Conservation (phyloP, 1,140 invertebrate genomes). For the Hylyphantes graminicola region DNA sequence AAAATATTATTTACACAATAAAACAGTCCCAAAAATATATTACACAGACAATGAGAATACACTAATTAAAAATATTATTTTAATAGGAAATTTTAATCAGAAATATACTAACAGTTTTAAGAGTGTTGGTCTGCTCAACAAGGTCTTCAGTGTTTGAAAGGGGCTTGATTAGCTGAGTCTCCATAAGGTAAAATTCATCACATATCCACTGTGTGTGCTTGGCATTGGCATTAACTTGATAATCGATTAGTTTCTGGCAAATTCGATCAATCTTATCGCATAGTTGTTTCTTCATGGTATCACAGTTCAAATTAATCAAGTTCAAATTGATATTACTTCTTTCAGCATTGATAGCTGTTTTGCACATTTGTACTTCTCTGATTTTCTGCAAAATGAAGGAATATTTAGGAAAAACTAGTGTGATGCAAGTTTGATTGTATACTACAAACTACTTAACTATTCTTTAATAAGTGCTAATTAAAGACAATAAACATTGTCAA, state of each 20-base stretch:
- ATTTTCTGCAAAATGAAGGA: constrained; percentile 37
- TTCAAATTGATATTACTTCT: constrained; percentile 43
- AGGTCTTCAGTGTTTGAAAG: constrained; percentile 47
- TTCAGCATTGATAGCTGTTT: constrained; percentile 8
- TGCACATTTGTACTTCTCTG: constrained; percentile 28
- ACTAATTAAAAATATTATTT: not conserved
- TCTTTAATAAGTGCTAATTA: no score
- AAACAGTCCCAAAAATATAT: not conserved
- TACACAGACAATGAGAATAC: not conserved
- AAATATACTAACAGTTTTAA: constrained; percentile 42
- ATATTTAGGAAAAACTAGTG: not conserved
- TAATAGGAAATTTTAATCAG: not conserved
- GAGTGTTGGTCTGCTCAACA: constrained; percentile 16
- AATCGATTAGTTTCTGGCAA: constrained; percentile 32
- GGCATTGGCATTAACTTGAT: constrained; percentile 37
- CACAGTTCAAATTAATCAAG: constrained; percentile 39
- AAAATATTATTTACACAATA: no score
- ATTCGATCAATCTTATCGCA: constrained; percentile 45
- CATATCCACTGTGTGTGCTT: constrained; percentile 50
- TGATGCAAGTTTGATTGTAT: not conserved
- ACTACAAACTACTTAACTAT: no score
- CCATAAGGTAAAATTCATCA: constrained; percentile 43
- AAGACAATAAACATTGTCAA: no score
- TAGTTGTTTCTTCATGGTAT: constrained; percentile 42
- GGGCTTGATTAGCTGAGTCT: constrained; percentile 27